These are phyloP conservation scores for Aphis craccivora DNA, from an alignment of 1,140 invertebrate genomes.

Conservation along the genomic window DNA sequence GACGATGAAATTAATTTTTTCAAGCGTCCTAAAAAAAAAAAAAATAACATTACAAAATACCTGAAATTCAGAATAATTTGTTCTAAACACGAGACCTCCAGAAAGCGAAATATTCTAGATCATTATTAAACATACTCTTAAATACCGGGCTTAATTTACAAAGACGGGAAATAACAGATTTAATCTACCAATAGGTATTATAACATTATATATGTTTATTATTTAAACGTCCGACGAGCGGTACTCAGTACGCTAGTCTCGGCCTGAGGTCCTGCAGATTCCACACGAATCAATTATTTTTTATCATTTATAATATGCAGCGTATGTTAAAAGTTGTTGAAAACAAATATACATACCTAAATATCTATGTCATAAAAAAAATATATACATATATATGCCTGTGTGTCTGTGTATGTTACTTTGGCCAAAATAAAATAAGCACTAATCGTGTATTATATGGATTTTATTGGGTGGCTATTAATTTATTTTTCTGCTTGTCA, in stretches of 20 bases:
- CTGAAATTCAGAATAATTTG: neutral
- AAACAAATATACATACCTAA: neutral
- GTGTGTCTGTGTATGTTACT: neutral
- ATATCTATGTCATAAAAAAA: neutral
- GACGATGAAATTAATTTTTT: neutral
- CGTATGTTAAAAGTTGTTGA: neutral
- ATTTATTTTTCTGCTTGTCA: neutral
- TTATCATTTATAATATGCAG: neutral
- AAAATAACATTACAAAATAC: neutral
- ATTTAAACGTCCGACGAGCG: neutral
- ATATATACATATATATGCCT: neutral
- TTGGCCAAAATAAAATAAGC: neutral
- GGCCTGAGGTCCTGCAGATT: slow-evolving; percentile 21
- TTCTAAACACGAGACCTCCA: slow-evolving; percentile 2
- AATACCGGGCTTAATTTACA: neutral
- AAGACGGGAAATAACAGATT: neutral
- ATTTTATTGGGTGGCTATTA: neutral
- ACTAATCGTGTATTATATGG: neutral
- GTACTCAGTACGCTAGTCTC: neutral
- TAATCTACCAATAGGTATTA: neutral
- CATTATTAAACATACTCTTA: neutral
- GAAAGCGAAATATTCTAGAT: neutral
- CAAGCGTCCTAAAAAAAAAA: neutral
- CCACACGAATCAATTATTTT: slow-evolving; percentile 27
- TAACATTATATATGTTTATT: neutral